Percentiles rank a stretch among this genome's conserved stretches.
Conservation (phyloP, 1,140 invertebrate species). For the Agrypnia vestita region DNA sequence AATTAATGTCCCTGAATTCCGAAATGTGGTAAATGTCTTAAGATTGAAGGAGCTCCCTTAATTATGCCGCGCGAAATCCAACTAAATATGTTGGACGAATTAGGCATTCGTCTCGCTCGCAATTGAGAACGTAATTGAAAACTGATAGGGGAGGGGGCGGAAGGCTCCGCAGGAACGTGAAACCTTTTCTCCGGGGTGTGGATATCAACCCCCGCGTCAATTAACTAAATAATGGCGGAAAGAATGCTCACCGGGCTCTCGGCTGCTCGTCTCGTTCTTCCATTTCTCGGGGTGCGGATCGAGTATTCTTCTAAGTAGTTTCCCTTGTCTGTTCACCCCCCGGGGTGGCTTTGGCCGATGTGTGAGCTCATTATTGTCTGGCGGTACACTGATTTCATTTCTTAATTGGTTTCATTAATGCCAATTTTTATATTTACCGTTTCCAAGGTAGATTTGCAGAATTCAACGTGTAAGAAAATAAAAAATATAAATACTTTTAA, state of each 20-base stretch:
- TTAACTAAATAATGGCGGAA: slow-evolving; percentile 15
- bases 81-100: neutral
- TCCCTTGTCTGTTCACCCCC: neutral
- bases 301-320: slow-evolving; percentile 26
- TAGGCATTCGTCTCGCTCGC: slow-evolving; percentile 20
- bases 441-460: no score
- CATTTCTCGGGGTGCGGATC: neutral
- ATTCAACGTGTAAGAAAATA: no score
- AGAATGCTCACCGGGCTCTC: neutral
- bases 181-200: neutral
- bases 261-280: slow-evolving; percentile 3
- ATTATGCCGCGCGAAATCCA: neutral
- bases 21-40: no score
- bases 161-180: slow-evolving; percentile 7
- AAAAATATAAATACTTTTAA: no score
- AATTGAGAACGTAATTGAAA: slow-evolving; percentile 43
- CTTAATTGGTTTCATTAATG: no score
- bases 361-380: slow-evolving; percentile 5
- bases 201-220: neutral
- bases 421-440: no score
- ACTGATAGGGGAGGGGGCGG: slow-evolving; percentile 41
- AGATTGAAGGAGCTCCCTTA: no score
- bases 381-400: neutral
- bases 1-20: no score
- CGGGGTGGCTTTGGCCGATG: neutral